A percentile compares a stretch with the other conserved stretches of the same genome.
Conservation (phyloP, 2,113 vertebrate genomes). For the Bambusicola thoracicus region DNA sequence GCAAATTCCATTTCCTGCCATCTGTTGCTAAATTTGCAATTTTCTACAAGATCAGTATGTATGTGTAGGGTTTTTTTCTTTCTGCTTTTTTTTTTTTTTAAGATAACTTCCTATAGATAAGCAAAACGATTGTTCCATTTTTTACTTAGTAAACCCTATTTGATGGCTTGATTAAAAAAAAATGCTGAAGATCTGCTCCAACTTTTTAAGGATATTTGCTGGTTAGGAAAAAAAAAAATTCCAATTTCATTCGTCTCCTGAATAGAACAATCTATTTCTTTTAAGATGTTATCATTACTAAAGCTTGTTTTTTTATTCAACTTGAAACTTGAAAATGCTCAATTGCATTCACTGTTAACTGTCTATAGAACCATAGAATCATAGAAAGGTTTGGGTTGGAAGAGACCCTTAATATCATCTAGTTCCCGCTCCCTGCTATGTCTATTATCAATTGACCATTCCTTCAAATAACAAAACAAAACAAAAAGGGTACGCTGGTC, state of each 20-base stretch:
- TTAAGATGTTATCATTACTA: background rate
- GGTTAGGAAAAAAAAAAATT: background rate
- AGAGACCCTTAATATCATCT: too few relatives aligned
- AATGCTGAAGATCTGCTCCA: background rate
- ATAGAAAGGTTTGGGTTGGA: too few relatives aligned
- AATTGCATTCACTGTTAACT: background rate
- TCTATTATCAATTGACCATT: background rate
- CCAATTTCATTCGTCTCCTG: background rate
- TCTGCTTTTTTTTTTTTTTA: background rate
- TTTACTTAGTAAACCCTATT: background rate
- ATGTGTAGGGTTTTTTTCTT: background rate
- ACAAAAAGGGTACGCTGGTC: background rate
- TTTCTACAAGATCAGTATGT: background rate
- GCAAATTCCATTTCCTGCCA: slow-evolving; percentile 30
- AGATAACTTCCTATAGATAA: background rate
- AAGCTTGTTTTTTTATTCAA: background rate
- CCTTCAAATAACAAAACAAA: background rate
- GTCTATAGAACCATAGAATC: background rate
- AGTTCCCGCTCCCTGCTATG: too few relatives aligned
- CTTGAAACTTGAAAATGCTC: background rate
- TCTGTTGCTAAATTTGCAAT: slow-evolving; percentile 29
- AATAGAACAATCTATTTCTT: background rate
- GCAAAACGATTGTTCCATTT: background rate
- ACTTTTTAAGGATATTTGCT: background rate
- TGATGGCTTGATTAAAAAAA: background rate